Evolutionary conservation across 2,888 invertebrate genomes (phyloP).

Genomic region (Drosophila meridiana): DNA sequence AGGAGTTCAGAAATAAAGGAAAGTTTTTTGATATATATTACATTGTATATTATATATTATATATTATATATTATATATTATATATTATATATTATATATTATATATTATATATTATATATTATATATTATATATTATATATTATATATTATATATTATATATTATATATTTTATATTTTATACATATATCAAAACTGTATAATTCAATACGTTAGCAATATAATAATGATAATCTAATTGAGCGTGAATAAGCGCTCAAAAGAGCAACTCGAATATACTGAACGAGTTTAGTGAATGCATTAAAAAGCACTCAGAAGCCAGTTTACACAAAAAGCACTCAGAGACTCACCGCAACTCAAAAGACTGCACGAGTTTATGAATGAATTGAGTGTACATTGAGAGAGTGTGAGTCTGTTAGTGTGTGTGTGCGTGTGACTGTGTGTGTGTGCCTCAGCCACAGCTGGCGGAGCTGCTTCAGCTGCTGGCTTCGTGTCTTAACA

Average conservation of each 20-base stretch:
- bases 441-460: conserved; percentile 31
- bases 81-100: not conserved
- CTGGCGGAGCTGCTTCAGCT: conserved; percentile 43
- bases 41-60: not conserved
- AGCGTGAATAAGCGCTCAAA: not conserved
- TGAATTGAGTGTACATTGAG: conserved; percentile 62
- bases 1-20: not conserved
- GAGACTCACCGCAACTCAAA: conserved; percentile 35
- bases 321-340: conserved; percentile 46
- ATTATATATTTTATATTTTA: too few relatives aligned
- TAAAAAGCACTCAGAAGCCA: conserved; percentile 49
- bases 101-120: not conserved
- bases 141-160: not conserved
- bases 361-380: conserved; percentile 62
- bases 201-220: not conserved
- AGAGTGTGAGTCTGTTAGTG: conserved; percentile 2
- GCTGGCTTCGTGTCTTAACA: conserved; percentile 45
- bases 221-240: too few relatives aligned
- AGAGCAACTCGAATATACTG: not conserved
- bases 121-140: not conserved
- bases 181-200: not conserved
- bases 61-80: not conserved
- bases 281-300: not conserved
- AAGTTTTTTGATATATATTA: not conserved
- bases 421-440: conserved; percentile 13